Conservation (phyloP, 1,140 invertebrate species). For the Holcopasites calliopsidis region DNA sequence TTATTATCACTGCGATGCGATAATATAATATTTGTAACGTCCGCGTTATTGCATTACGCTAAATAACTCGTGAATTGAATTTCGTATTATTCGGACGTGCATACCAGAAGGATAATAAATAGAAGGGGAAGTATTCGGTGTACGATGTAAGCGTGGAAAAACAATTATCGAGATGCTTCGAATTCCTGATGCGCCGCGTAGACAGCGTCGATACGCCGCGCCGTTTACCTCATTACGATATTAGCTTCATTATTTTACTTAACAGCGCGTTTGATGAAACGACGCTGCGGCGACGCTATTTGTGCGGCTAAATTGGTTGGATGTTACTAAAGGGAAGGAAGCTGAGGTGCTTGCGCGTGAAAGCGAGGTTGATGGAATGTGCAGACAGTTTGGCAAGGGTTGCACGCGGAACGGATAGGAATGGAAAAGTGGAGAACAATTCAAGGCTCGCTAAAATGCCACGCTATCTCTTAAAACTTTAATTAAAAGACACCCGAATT, state of each 20-base stretch:
- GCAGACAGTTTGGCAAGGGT: slow-evolving; percentile 33
- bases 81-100: neutral
- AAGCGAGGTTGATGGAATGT: slow-evolving; percentile 45
- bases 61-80: slow-evolving; percentile 15
- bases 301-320: slow-evolving; percentile 65
- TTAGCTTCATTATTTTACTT: slow-evolving; percentile 63
- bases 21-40: neutral
- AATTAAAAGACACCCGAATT: neutral
- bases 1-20: neutral
- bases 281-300: slow-evolving; percentile 59
- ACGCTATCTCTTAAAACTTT: neutral
- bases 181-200: neutral
- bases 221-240: slow-evolving; percentile 16
- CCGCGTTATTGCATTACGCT: slow-evolving; percentile 8
- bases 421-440: neutral
- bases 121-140: no score
- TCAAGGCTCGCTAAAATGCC: no score
- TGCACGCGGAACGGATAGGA: neutral
- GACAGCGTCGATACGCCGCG: neutral
- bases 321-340: slow-evolving; percentile 58
- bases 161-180: neutral
- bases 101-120: no score
- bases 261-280: slow-evolving; percentile 64
- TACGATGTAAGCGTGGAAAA: neutral
- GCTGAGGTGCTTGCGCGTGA: slow-evolving; percentile 50